Evolutionary conservation across 2,113 vertebrate genomes (phyloP).

Genomic region (Calypte anna): DNA sequence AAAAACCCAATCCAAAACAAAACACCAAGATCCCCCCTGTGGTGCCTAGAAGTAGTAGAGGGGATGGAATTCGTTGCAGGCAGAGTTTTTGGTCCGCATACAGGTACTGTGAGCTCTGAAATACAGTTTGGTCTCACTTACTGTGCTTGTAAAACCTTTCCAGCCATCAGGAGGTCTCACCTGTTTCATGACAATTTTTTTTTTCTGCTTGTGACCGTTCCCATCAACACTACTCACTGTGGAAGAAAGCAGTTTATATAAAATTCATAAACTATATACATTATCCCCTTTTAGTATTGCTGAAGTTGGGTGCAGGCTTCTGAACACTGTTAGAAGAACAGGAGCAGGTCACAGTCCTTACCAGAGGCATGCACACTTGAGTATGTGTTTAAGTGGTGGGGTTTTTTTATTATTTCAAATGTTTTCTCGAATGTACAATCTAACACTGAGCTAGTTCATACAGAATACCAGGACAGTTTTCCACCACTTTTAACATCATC

Average conservation of each 20-base stretch:
- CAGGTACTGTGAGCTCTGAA: background rate
- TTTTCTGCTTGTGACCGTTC: background rate
- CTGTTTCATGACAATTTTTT: background rate
- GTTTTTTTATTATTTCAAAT: background rate
- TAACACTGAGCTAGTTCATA: background rate
- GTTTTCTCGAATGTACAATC: background rate
- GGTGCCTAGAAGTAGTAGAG: background rate
- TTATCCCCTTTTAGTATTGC: background rate
- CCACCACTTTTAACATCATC: background rate
- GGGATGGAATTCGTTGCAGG: background rate
- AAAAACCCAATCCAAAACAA: too few relatives aligned
- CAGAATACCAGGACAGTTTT: background rate
- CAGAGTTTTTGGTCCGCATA: background rate
- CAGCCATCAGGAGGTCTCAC: background rate
- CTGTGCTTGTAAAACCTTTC: background rate
- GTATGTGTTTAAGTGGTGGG: background rate
- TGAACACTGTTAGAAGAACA: background rate
- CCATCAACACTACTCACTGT: background rate
- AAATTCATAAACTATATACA: conserved; percentile 43
- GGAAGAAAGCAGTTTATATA: background rate
- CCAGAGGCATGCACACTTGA: background rate
- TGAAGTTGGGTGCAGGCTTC: background rate
- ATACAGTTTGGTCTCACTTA: background rate
- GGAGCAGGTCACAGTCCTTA: background rate
- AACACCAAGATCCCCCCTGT: background rate